Evolutionary conservation across 1,140 invertebrate species (phyloP), one percentile per base, ranked within the genome.

Genomic region (Lepidurus couesii): DNA sequence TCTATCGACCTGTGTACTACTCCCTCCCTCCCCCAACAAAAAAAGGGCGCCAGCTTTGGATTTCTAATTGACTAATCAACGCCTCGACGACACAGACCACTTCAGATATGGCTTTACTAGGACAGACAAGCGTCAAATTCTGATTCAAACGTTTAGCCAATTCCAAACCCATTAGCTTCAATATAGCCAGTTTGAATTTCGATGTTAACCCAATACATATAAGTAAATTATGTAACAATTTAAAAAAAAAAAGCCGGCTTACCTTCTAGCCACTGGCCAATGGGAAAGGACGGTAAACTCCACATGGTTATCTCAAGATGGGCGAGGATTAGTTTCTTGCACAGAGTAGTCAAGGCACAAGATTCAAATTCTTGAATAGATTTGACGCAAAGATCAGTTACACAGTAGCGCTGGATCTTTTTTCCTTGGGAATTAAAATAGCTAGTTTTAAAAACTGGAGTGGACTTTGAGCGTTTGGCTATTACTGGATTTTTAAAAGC

Each of bases 261-360:
- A 65, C 53, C 53, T 21, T 65, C 53, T 1, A 65, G 53, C 53
- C 53, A 65, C 53, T 65, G 53, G 16, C 53, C 53, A 65, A 65
- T 65, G 53, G 53, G 53, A 65, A 65, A 65, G 53, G 53, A 65
- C 16, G 53, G 53, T 65, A 65, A 65, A 21, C 53, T 65, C 53
- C 53, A 65, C 53, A 65, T 65, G 53, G 21, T 65, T 7, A n/a
- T 65, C 53, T 65, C 21, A n/a, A 7, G 21, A 65, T 65, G 53
- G 8, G 53, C 21, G 13, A 65, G 21, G 13, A 16, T 65, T n/a
- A 65, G 21, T 16, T n/a, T 13, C 13, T 65, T 65, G 53, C 53
- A 65, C 53, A 65, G 53, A 65, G 53, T 65, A 65, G 8, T 65
- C 1, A 65, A 65, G 53, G 53, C 53, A 65, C 53, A 65, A 65